Evolutionary conservation across 92 coral and sea anemone species (phyloP).

Genomic region (Porites divaricata): DNA sequence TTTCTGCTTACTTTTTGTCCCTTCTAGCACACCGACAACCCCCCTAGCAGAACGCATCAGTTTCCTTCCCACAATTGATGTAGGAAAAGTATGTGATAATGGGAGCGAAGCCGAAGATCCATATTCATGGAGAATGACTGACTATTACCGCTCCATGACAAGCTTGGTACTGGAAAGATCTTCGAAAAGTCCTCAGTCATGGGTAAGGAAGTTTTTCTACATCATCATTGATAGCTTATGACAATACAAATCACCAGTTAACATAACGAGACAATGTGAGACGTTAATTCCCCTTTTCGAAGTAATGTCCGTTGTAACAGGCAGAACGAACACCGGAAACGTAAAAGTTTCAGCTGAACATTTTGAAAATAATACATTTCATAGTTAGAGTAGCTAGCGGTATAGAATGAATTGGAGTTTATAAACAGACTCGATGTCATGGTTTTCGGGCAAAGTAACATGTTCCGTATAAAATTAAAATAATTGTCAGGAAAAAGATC

Average conservation of each 20-base stretch:
- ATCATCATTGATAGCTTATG: too few species aligned
- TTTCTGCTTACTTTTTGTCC: not conserved
- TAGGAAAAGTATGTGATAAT: constrained; percentile 25
- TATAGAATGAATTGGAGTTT: too few species aligned
- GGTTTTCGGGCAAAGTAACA: too few species aligned
- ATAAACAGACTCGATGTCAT: too few species aligned
- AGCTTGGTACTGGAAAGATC: constrained; percentile 77
- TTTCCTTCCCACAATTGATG: constrained; percentile 66
- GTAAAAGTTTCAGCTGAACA: too few species aligned
- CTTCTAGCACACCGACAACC: constrained; percentile 14
- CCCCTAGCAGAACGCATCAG: not conserved
- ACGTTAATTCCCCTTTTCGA: too few species aligned
- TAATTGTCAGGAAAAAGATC: too few species aligned
- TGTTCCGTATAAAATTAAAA: too few species aligned
- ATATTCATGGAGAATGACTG: constrained; percentile 59
- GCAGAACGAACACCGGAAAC: not conserved
- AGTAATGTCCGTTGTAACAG: too few species aligned
- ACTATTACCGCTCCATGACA: constrained; percentile 74
- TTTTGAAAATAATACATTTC: too few species aligned
- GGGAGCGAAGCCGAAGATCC: constrained; percentile 42
- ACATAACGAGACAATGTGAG: not conserved
- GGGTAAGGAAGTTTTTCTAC: constrained; percentile 56
- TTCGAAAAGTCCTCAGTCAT: constrained; percentile 54
- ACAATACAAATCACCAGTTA: not conserved
- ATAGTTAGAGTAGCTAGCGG: too few species aligned